Evolutionary conservation across 2,888 invertebrate species (phyloP).

Genomic region (Xylocampa areola): DNA sequence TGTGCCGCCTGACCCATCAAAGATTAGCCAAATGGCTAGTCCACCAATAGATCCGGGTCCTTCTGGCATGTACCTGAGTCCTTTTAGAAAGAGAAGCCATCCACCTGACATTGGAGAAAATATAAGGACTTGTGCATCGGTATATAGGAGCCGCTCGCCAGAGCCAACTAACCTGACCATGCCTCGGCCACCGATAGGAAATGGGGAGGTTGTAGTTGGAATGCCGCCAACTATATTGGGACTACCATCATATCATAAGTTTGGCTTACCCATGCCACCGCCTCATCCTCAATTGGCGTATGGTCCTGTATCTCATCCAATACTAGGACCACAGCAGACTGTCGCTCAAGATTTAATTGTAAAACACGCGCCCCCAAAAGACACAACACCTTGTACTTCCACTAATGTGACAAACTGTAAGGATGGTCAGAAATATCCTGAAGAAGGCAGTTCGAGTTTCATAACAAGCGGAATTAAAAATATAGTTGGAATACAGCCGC

Average conservation of each 20-base stretch:
- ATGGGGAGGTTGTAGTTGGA: slow-evolving; percentile 78
- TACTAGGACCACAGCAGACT: slow-evolving; percentile 86
- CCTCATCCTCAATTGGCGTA: slow-evolving; percentile 84
- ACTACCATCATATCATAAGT: slow-evolving; percentile 87
- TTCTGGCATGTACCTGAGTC: slow-evolving; percentile 84
- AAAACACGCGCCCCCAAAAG: slow-evolving; percentile 87
- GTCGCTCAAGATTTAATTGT: slow-evolving; percentile 88
- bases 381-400: slow-evolving; percentile 77
- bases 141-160: slow-evolving; percentile 84
- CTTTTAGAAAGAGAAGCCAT: slow-evolving; percentile 89
- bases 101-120: slow-evolving; percentile 87
- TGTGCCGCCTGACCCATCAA: slow-evolving; percentile 78
- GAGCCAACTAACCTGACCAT: slow-evolving; percentile 87
- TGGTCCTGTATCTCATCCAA: slow-evolving; percentile 78
- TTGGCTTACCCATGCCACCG: slow-evolving; percentile 84
- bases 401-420: slow-evolving; percentile 81
- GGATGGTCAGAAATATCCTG: slow-evolving; percentile 72
- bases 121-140: slow-evolving; percentile 79
- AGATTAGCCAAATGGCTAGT: slow-evolving; percentile 81
- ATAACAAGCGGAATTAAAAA: slow-evolving; percentile 87
- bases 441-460: slow-evolving; percentile 75
- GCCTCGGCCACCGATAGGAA: slow-evolving; percentile 79
- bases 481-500: slow-evolving; percentile 87
- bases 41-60: slow-evolving; percentile 85
- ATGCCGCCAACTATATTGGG: slow-evolving; percentile 81